A percentile compares a stretch with the other conserved stretches of the same genome.
phyloP scores from a whole-genome alignment of 1,140 invertebrate genomes.

The Limonius californicus region DNA sequence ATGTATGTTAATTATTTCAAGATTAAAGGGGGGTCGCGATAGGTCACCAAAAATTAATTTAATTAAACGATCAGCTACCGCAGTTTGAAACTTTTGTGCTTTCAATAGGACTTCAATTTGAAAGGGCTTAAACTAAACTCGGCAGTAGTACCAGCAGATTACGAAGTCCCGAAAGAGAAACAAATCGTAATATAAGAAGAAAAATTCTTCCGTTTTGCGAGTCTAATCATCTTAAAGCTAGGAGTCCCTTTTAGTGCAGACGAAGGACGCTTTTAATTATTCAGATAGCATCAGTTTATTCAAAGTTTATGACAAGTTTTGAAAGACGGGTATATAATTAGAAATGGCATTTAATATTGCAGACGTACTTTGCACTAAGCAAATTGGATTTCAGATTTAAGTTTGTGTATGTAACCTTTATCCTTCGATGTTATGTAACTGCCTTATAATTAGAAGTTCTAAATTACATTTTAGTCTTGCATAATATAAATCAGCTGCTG shows the following conservation, averaged over 20 bases:
- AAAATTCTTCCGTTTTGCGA: neutral
- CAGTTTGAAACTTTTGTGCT: neutral
- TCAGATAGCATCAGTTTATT: constrained; percentile 1
- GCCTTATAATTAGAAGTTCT: too few relatives aligned
- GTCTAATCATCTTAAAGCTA: neutral
- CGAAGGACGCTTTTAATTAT: neutral
- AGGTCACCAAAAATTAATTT: neutral
- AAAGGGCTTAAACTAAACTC: neutral
- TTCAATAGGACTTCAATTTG: neutral
- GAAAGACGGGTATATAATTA: neutral
- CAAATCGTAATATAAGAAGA: neutral
- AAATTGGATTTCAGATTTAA: neutral
- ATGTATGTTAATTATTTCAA: too few relatives aligned
- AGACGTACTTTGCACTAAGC: neutral
- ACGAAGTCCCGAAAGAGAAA: neutral
- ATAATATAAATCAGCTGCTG: too few relatives aligned
- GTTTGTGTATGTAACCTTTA: too few relatives aligned
- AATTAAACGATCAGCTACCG: neutral
- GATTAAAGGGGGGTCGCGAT: too few relatives aligned
- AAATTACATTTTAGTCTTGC: too few relatives aligned
- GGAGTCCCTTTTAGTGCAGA: neutral
- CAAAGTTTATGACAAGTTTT: neutral
- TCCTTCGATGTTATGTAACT: too few relatives aligned
- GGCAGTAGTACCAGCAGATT: neutral
- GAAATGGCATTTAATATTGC: constrained; percentile 1